phyloP scores from a whole-genome alignment of 2,797 vertebrate species.

The Heterohyrax brucei region DNA sequence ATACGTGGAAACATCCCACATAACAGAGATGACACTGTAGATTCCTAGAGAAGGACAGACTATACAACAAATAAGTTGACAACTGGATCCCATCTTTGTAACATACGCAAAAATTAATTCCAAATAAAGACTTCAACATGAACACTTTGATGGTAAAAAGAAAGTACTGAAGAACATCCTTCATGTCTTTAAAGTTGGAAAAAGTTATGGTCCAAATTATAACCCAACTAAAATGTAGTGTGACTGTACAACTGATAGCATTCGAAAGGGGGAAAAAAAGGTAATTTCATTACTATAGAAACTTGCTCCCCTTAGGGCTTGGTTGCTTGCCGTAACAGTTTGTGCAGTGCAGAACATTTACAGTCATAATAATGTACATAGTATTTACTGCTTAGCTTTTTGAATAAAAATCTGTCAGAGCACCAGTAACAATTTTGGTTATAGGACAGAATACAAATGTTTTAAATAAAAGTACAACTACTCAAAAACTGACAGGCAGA shows the following conservation, averaged over 20 bases:
- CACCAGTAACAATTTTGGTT: not conserved
- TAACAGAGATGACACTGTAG: not conserved
- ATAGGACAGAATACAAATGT: not conserved
- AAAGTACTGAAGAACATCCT: not conserved
- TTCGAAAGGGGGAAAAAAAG: not conserved
- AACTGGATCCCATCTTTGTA: not conserved
- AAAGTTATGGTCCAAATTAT: not conserved
- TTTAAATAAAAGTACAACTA: not conserved
- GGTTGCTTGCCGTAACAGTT: not conserved
- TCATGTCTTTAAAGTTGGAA: not conserved
- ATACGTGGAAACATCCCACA: not conserved
- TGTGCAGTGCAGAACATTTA: not conserved
- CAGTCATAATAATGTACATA: not conserved
- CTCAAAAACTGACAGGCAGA: not conserved
- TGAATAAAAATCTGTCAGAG: not conserved
- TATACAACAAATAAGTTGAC: not conserved
- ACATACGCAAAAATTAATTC: conserved; percentile 27
- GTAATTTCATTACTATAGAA: not conserved
- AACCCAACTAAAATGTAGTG: conserved; percentile 37
- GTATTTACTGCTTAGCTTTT: not conserved
- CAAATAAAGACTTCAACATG: not conserved
- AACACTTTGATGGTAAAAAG: not conserved
- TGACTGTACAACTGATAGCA: not conserved
- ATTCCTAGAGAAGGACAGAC: not conserved
- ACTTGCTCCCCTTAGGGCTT: not conserved